A percentile compares a stretch with the other conserved stretches of the same genome.
Evolutionary conservation across 2,797 vertebrate genomes (phyloP).

Genomic region (Pseudomugil gertrudae): DNA sequence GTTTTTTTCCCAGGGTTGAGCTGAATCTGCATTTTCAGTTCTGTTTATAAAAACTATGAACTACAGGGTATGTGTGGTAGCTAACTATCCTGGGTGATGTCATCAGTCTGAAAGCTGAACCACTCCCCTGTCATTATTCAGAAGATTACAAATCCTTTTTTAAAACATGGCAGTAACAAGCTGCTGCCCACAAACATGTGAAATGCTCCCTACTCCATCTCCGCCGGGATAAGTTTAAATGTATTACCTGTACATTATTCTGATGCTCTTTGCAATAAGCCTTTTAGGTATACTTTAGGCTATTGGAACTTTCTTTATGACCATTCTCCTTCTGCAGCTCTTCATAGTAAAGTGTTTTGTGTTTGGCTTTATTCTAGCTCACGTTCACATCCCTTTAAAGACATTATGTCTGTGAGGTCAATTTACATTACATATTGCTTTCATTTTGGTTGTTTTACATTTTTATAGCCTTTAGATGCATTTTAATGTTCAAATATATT

Average conservation of each 20-base stretch:
- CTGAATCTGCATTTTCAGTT: no score
- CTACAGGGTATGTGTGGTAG: no score
- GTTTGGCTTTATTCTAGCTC: neutral
- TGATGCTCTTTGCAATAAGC: neutral
- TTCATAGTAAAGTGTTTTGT: neutral
- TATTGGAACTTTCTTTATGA: neutral
- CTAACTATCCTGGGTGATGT: no score
- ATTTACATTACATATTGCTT: neutral
- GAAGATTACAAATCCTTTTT: no score
- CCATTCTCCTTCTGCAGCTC: neutral
- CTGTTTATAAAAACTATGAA: no score
- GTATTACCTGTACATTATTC: neutral
- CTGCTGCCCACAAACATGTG: no score
- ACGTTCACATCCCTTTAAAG: neutral
- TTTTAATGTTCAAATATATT: neutral
- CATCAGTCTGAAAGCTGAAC: no score
- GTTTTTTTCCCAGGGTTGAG: no score
- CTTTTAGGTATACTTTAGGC: neutral
- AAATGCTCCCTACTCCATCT: no score
- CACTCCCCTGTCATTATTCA: no score
- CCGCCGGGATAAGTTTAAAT: no score
- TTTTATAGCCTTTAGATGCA: neutral
- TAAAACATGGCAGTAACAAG: no score
- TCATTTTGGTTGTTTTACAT: neutral
- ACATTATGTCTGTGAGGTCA: neutral